phyloP scores from a whole-genome alignment of 2,888 invertebrate genomes.

The Erebia ligea region DNA sequence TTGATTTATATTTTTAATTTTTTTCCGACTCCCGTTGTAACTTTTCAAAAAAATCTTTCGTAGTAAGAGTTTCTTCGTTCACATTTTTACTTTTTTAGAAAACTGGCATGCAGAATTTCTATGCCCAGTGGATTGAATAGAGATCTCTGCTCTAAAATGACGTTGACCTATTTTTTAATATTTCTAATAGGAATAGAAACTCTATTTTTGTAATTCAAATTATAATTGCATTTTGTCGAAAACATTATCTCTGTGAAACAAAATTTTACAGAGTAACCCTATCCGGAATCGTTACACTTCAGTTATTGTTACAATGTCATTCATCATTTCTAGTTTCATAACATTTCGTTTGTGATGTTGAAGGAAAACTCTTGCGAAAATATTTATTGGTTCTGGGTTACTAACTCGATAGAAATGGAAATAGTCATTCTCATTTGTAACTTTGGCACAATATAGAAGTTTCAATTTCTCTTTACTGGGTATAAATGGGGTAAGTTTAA shows the following conservation, averaged over 20 bases:
- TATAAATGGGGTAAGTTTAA: constrained; percentile 81
- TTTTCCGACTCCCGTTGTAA: too few relatives aligned
- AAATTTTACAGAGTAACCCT: constrained; percentile 15
- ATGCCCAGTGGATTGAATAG: too few relatives aligned
- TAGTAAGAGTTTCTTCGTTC: too few relatives aligned
- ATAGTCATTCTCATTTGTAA: constrained; percentile 70
- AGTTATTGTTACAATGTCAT: constrained; percentile 23
- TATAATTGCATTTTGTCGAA: not conserved
- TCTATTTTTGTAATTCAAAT: not conserved
- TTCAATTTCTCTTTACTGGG: constrained; percentile 68
- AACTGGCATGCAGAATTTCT: too few relatives aligned
- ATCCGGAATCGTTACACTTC: constrained; percentile 15
- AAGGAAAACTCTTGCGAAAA: constrained; percentile 49
- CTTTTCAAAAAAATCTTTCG: too few relatives aligned
- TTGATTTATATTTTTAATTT: too few relatives aligned
- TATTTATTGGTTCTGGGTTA: constrained; percentile 65
- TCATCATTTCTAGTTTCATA: constrained; percentile 24
- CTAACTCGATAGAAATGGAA: constrained; percentile 75
- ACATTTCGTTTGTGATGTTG: constrained; percentile 37
- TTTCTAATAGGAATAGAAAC: not conserved
- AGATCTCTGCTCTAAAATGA: not conserved
- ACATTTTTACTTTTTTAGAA: too few relatives aligned
- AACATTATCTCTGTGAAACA: not conserved
- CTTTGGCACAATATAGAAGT: constrained; percentile 77
- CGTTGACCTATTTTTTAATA: not conserved